Base-by-base conservation (phyloP, 1,140 invertebrate species). In the Drosophila neocordata region DNA sequence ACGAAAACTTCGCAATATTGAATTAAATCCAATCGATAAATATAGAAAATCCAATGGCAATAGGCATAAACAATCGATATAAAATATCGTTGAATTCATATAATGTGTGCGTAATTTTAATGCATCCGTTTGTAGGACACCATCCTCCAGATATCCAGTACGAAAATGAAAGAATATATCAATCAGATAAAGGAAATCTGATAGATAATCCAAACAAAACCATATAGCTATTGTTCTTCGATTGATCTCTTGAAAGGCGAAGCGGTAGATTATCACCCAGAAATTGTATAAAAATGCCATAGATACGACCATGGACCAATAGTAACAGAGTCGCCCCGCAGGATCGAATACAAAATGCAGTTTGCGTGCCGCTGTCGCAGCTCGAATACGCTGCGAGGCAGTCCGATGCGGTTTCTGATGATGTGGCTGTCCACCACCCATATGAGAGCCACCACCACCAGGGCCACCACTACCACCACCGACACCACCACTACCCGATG, bases 231-330 rank as follows among this genome's bases (percentile, higher is more conserved):
- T 94, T 69, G 96, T 98, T 82, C 97, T 95, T 51, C 97, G 94
- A 91, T 97, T 96, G 79, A 97, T 97, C 93, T 97, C 96, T 93
- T 97, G 96, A 93, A 99, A 99, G 92, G 98, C 97, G 94, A 98
- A 99, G 92, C 98, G 95, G 94, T 99, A 99, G 87, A 99, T 98
- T 92, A 99, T 98, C 89, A 99, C 97, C 98, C 98, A 99, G 90
- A 99, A 98, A 93, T 99, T 99, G 94, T 99, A 99, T 66, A 99
- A 95, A 93, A 99, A 99, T 79, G 98, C 98, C 77, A 99, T 94
- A 61, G 98, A 99, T 37, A 99, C 98, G 38, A 99, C 96, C 95
- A 98, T 97, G 73, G 97, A 98, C 97, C 97, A 98, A 90, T 98
- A 98, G 93, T 98, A 98, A 93, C 97, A 98, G 22, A 98, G 94